A percentile compares a stretch with the other conserved stretches of the same genome.
Evolutionary conservation across 2,888 invertebrate genomes (phyloP).

Genomic region (Drosophila heteroneura): DNA sequence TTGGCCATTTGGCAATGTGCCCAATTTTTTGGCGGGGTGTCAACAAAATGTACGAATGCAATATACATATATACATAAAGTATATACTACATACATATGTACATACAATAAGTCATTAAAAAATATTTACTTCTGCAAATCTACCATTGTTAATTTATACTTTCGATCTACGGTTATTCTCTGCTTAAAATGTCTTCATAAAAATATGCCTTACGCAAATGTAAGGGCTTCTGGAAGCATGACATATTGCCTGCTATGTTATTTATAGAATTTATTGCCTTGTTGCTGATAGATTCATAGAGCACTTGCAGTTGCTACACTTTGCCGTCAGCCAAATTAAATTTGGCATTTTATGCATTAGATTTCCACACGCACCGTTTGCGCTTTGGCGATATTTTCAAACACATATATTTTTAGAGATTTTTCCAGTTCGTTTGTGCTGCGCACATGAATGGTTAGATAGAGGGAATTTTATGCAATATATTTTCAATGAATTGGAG

Average conservation of each 20-base stretch:
- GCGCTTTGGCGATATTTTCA: constrained; percentile 24
- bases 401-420: constrained; percentile 55
- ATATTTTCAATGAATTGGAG: constrained; percentile 62
- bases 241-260: constrained; percentile 6
- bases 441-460: constrained; percentile 48
- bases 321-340: constrained; percentile 61
- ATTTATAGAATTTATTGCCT: constrained; percentile 58
- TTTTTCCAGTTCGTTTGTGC: constrained; percentile 66
- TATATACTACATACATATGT: background rate
- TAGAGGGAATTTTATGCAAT: constrained; percentile 55
- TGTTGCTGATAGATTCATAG: constrained; percentile 66
- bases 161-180: background rate
- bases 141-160: background rate
- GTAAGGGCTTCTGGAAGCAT: background rate
- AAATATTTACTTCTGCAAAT: background rate
- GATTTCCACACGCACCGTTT: constrained; percentile 34
- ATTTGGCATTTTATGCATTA: constrained; percentile 40
- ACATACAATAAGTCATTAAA: background rate
- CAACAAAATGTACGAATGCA: constrained; percentile 13
- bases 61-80: background rate
- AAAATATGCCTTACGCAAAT: background rate
- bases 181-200: background rate
- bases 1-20: constrained; percentile 45
- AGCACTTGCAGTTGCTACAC: constrained; percentile 45
- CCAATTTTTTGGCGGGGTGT: constrained; percentile 12